Evolutionary conservation across 2,797 vertebrate species (phyloP).

Genomic region (Channallabes apus): DNA sequence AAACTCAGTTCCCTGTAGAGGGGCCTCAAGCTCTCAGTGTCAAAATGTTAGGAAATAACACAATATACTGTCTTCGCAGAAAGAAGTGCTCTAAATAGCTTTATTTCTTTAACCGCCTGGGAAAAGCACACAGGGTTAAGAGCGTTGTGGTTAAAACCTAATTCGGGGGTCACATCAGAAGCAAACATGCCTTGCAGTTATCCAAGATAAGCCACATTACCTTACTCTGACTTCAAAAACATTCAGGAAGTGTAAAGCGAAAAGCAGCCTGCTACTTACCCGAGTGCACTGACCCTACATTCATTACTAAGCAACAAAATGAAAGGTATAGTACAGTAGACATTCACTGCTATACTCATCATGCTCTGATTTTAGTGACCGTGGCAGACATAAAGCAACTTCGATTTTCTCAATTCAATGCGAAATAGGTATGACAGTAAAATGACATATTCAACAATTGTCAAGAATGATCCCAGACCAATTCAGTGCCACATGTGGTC

Average conservation of each 20-base stretch:
- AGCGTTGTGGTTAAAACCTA: background rate
- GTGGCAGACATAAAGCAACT: background rate
- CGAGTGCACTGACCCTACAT: background rate
- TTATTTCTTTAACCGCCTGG: constrained; percentile 26
- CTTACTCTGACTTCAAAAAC: background rate
- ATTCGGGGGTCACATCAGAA: background rate
- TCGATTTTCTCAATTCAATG: background rate
- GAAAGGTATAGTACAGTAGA: background rate
- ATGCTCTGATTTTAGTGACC: background rate
- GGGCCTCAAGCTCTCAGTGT: constrained; percentile 44
- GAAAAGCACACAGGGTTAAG: background rate
- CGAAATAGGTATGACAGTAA: background rate
- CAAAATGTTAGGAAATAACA: constrained; percentile 53
- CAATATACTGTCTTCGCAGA: constrained; percentile 23
- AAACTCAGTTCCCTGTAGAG: constrained; percentile 62
- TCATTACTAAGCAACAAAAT: background rate
- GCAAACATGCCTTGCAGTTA: background rate
- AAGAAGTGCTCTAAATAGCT: constrained; percentile 40
- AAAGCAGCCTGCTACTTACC: background rate
- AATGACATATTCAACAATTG: background rate
- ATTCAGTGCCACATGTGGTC: too few relatives aligned
- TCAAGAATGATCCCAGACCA: background rate
- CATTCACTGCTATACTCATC: background rate
- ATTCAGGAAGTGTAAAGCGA: background rate
- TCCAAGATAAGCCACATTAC: background rate